Percentiles rank a stretch among this genome's conserved stretches.
phyloP scores from a whole-genome alignment of 2,113 vertebrate species.

The Meriones unguiculatus region DNA sequence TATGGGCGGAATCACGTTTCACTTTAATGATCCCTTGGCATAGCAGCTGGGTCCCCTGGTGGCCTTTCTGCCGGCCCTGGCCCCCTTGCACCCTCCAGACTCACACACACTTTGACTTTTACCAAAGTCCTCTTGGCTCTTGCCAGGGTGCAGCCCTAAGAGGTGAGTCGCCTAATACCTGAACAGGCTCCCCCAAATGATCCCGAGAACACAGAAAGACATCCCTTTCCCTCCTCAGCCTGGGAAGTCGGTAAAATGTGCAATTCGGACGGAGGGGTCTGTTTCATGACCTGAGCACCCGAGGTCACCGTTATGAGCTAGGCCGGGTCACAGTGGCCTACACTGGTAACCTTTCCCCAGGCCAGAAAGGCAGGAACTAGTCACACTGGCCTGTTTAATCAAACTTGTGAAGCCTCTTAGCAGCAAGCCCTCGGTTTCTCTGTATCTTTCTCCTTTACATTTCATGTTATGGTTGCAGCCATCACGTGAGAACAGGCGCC shows the following conservation, averaged over 20 bases:
- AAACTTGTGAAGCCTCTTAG: not conserved
- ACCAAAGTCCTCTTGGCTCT: not conserved
- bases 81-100: fast-evolving
- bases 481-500: not conserved
- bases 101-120: not conserved
- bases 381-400: not conserved
- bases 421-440: not conserved
- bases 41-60: not conserved
- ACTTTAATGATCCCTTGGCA: not conserved
- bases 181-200: not conserved
- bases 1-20: too few relatives aligned
- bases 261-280: not conserved
- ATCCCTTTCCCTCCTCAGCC: not conserved
- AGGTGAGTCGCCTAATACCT: not conserved
- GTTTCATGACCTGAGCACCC: not conserved
- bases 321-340: not conserved
- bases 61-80: not conserved
- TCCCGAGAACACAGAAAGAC: not conserved
- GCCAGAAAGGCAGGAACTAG: not conserved
- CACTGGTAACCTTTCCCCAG: not conserved
- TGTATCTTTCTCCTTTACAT: not conserved
- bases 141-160: not conserved
- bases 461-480: not conserved
- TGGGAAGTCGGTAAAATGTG: not conserved
- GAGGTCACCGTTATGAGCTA: not conserved